Evolutionary conservation across 92 coral and sea anemone species (phyloP).

Genomic region (Epizoanthus stellaris): DNA sequence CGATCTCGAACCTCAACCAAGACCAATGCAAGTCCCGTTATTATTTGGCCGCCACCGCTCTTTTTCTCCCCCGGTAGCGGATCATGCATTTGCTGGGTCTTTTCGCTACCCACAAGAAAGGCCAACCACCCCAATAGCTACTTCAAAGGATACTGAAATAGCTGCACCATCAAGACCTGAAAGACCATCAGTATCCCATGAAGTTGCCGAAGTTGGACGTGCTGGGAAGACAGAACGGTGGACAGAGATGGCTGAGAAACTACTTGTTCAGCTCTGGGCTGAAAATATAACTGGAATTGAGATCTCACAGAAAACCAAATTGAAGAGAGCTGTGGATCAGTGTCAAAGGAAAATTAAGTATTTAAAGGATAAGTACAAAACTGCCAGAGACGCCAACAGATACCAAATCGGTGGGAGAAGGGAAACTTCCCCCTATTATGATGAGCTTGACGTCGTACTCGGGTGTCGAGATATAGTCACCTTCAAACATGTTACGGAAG

Average conservation of each 20-base stretch:
- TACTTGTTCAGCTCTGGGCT: constrained; percentile 8
- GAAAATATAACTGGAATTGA: not conserved
- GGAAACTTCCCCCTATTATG: constrained; percentile 46
- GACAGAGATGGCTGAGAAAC: constrained; percentile 9
- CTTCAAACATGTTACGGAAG: constrained; percentile 20
- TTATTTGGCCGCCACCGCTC: too few relatives aligned
- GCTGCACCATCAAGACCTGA: too few relatives aligned
- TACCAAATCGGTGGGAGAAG: constrained; percentile 41
- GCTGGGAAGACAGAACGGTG: not conserved
- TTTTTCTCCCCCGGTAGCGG: too few relatives aligned
- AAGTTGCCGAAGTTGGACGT: too few relatives aligned
- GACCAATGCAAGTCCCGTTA: too few relatives aligned
- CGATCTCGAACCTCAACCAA: too few relatives aligned
- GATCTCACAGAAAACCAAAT: not conserved
- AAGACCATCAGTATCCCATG: too few relatives aligned
- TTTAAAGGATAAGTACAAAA: constrained; percentile 44
- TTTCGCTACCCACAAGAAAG: too few relatives aligned
- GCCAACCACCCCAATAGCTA: too few relatives aligned
- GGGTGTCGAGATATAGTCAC: constrained; percentile 52
- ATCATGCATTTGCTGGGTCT: too few relatives aligned
- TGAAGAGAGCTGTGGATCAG: not conserved
- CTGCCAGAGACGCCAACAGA: constrained; percentile 36
- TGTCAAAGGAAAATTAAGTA: constrained; percentile 42
- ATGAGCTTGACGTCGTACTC: constrained; percentile 22
- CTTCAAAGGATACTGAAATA: too few relatives aligned